Conservation (phyloP, 2,113 vertebrate species). For the Sebastes schlegelii region DNA sequence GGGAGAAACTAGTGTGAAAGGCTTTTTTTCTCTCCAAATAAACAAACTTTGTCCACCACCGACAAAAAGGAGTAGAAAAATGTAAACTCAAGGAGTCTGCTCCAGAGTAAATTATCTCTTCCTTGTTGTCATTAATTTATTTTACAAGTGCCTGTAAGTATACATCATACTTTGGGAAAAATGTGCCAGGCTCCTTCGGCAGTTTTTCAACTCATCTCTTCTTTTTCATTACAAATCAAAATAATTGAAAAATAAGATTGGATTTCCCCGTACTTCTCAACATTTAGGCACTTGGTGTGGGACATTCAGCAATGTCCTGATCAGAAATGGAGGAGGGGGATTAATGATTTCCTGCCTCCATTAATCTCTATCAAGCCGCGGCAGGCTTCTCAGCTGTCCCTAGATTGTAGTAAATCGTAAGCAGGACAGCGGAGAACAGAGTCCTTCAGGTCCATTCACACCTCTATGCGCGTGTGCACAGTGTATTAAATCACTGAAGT, state of each 20-base stretch:
- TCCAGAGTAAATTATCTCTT: not conserved
- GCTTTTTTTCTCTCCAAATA: not conserved
- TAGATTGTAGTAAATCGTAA: constrained; percentile 52
- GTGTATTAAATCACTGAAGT: constrained; percentile 44
- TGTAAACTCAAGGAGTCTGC: not conserved
- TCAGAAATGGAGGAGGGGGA: constrained; percentile 41
- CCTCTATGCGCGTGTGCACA: constrained; percentile 16
- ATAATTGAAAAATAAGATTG: constrained; percentile 29
- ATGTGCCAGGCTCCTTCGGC: constrained; percentile 13
- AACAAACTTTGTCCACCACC: not conserved
- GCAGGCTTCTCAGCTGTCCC: constrained; percentile 29
- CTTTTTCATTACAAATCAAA: constrained; percentile 39
- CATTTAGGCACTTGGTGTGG: not conserved
- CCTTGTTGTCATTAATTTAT: constrained; percentile 20
- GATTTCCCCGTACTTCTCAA: constrained; percentile 1
- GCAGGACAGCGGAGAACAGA: constrained; percentile 34
- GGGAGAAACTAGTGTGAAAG: not conserved
- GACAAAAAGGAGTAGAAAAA: not conserved
- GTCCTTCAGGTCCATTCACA: constrained; percentile 53
- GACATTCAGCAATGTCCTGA: constrained; percentile 32
- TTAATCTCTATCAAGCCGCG: constrained; percentile 64
- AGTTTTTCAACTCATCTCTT: constrained; percentile 19
- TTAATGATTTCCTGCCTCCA: constrained; percentile 58
- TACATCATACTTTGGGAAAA: constrained; percentile 11
- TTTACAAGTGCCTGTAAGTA: constrained; percentile 5